A percentile compares a stretch with the other conserved stretches of the same genome.
Evolutionary conservation across 2,113 vertebrate species (phyloP).

Genomic region (Sinocyclocheilus maitianheensis): DNA sequence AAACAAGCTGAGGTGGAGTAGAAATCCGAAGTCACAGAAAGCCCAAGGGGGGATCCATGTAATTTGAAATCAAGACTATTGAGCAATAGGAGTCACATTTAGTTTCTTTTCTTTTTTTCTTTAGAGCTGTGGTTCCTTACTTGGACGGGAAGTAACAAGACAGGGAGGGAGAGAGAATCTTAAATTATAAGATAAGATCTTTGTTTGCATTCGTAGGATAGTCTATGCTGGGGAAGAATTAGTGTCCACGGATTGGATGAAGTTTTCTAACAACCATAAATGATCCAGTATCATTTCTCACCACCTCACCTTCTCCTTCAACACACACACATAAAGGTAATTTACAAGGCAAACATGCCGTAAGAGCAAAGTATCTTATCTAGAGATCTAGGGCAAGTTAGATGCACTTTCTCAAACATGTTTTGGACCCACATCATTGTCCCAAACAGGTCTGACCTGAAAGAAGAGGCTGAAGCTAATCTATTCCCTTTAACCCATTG

Average conservation of each 20-base stretch:
- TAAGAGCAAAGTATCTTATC: slow-evolving; percentile 19
- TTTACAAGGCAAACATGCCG: slow-evolving; percentile 21
- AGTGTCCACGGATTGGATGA: not conserved
- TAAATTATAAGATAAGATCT: not conserved
- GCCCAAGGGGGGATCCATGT: not conserved
- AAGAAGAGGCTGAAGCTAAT: not conserved
- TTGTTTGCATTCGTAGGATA: not conserved
- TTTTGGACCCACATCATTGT: not conserved
- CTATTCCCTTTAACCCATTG: not conserved
- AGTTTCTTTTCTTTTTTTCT: not conserved
- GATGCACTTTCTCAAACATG: not conserved
- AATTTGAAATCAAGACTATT: slow-evolving; percentile 1
- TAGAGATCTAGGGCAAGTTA: slow-evolving; percentile 14
- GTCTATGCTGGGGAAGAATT: not conserved
- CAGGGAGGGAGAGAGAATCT: not conserved
- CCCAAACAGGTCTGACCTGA: slow-evolving; percentile 31
- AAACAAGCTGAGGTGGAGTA: not conserved
- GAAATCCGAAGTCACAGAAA: not conserved
- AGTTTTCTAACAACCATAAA: not conserved
- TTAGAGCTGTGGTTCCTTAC: not conserved
- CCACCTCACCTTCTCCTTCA: not conserved
- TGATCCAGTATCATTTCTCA: not conserved
- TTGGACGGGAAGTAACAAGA: too few relatives aligned
- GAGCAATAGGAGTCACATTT: not conserved
- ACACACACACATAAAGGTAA: not conserved